Percentiles rank a stretch among this genome's conserved stretches.
phyloP scores from a whole-genome alignment of 2,888 invertebrate species.

The Spodoptera littoralis region DNA sequence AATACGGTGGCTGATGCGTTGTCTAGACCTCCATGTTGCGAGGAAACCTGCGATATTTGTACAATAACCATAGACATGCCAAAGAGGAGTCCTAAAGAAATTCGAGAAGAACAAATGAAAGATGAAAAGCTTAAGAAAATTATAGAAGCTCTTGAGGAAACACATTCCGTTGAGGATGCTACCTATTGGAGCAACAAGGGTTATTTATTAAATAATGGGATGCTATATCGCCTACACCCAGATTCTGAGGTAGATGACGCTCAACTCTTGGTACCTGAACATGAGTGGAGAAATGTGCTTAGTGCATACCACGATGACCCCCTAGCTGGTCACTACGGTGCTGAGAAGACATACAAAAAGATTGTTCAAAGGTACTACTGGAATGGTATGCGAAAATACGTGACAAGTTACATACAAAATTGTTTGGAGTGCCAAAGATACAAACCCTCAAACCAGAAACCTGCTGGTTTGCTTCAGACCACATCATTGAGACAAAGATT shows the following conservation, averaged over 20 bases:
- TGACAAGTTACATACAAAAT: slow-evolving; percentile 49
- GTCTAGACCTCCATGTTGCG: slow-evolving; percentile 18
- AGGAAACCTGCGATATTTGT: slow-evolving; percentile 13
- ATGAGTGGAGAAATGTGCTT: too few species aligned
- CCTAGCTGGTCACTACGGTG: not conserved
- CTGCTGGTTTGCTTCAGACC: slow-evolving; percentile 63
- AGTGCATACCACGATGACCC: slow-evolving; percentile 20
- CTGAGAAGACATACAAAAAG: not conserved
- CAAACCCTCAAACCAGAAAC: slow-evolving; percentile 63
- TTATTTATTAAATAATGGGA: slow-evolving; percentile 25
- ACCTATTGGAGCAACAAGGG: slow-evolving; percentile 29
- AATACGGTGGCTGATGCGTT: slow-evolving; percentile 29
- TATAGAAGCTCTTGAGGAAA: slow-evolving; percentile 7
- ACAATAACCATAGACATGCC: slow-evolving; percentile 25
- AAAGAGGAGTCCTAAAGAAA: slow-evolving; percentile 1
- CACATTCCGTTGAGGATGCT: slow-evolving; percentile 2
- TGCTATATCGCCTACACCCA: slow-evolving; percentile 19
- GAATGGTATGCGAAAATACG: slow-evolving; percentile 55
- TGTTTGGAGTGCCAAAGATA: slow-evolving; percentile 64
- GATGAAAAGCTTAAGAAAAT: slow-evolving; percentile 3
- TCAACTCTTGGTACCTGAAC: slow-evolving; percentile 24
- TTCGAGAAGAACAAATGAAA: slow-evolving; percentile 23
- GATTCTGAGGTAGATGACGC: slow-evolving; percentile 15
- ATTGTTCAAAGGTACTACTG: slow-evolving; percentile 49
- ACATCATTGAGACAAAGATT: slow-evolving; percentile 47